Evolutionary conservation across 2,888 invertebrate genomes (phyloP).

Genomic region (Mamestra brassicae): DNA sequence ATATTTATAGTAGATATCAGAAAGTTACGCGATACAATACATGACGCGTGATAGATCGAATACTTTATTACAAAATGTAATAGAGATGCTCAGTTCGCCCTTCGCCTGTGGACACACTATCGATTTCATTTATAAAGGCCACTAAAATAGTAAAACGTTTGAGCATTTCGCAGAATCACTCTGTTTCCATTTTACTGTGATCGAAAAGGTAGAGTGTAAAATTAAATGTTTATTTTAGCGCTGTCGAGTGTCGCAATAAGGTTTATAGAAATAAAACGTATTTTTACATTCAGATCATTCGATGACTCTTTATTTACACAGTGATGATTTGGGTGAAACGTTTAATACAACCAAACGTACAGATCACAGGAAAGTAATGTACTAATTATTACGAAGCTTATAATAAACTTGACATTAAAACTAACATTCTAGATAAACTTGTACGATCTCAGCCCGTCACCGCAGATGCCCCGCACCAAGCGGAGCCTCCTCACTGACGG

Average conservation of each 20-base stretch:
- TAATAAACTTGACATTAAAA: constrained; percentile 69
- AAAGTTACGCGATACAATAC: not conserved
- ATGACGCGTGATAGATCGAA: constrained; percentile 20
- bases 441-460: constrained; percentile 64
- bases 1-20: not conserved
- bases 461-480: constrained; percentile 51
- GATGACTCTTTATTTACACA: constrained; percentile 90
- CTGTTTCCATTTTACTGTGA: constrained; percentile 44
- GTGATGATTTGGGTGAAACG: constrained; percentile 82
- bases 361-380: constrained; percentile 84
- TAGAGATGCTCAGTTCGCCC: constrained; percentile 1
- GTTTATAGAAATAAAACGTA: constrained; percentile 78
- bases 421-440: constrained; percentile 74
- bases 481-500: constrained; percentile 60
- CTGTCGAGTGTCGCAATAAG: not conserved
- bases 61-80: constrained; percentile 3
- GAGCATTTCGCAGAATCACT: constrained; percentile 50
- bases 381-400: constrained; percentile 82
- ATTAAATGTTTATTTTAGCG: constrained; percentile 34
- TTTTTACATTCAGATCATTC: constrained; percentile 89
- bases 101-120: constrained; percentile 25
- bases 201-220: constrained; percentile 40
- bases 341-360: constrained; percentile 83
- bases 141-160: constrained; percentile 48
- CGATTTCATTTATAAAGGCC: constrained; percentile 37